Evolutionary conservation across 2,797 vertebrate genomes (phyloP).

Genomic region (Petrocephalus schoutedeni): DNA sequence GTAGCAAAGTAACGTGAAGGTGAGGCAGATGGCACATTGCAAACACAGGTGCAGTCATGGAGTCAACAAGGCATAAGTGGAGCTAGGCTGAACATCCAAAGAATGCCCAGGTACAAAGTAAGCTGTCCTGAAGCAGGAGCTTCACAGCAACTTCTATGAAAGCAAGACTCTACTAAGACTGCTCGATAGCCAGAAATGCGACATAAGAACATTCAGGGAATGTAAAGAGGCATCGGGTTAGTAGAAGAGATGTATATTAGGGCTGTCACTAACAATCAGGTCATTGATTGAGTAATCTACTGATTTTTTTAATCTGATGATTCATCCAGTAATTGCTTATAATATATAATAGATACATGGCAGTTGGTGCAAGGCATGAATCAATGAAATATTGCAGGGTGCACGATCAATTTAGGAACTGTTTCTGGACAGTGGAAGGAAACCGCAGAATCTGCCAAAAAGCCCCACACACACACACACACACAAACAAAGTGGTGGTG

Average conservation of each 20-base stretch:
- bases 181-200: not conserved
- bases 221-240: not conserved
- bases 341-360: not conserved
- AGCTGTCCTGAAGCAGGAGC: not conserved
- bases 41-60: not conserved
- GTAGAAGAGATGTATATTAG: not conserved
- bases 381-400: not conserved
- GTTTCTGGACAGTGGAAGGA: not conserved
- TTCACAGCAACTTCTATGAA: not conserved
- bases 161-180: not conserved
- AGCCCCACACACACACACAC: not conserved
- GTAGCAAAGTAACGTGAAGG: not conserved
- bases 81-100: not conserved
- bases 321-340: not conserved
- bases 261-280: not conserved
- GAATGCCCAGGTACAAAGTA: not conserved
- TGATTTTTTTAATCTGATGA: not conserved
- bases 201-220: not conserved
- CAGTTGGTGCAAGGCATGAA: not conserved
- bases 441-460: not conserved
- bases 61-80: not conserved
- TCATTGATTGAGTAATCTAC: not conserved
- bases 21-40: not conserved
- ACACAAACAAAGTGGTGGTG: not conserved
- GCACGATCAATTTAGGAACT: not conserved